A percentile compares a stretch with the other conserved stretches of the same genome.
Evolutionary conservation across 1,140 invertebrate species (phyloP).

Genomic region (Trichonephila clavata): DNA sequence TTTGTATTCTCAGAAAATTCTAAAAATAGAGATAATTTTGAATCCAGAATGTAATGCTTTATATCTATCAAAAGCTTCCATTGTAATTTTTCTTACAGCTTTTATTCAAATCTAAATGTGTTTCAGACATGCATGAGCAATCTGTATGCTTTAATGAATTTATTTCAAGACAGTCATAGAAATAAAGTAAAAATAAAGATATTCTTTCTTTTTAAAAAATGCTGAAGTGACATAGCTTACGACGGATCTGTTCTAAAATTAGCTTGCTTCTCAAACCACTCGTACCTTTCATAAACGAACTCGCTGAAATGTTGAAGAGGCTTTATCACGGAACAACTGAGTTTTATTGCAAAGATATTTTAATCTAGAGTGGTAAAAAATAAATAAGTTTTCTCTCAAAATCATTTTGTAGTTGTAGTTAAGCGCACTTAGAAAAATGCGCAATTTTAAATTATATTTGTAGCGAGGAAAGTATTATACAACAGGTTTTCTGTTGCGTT

Average conservation of each 20-base stretch:
- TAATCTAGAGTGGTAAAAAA: too few relatives aligned
- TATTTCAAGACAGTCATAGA: neutral
- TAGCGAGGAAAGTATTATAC: too few relatives aligned
- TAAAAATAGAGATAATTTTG: neutral
- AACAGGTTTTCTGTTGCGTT: too few relatives aligned
- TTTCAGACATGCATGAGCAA: neutral
- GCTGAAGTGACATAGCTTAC: neutral
- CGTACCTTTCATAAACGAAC: neutral
- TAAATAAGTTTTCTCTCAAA: too few relatives aligned
- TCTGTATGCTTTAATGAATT: neutral
- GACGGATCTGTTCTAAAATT: neutral
- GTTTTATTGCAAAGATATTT: too few relatives aligned
- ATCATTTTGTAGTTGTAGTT: too few relatives aligned
- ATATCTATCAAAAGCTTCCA: neutral
- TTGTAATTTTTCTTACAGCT: neutral
- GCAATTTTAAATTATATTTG: too few relatives aligned
- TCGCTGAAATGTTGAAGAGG: neutral
- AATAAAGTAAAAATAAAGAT: conserved; percentile 14
- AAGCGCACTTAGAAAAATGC: too few relatives aligned
- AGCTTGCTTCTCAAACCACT: neutral
- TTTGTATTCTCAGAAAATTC: neutral
- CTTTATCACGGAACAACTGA: neutral
- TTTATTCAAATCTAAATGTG: neutral
- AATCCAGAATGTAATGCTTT: neutral
- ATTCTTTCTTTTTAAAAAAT: neutral